Evolutionary conservation across 2,797 vertebrate genomes (phyloP).

Genomic region (Danio jaintianensis): DNA sequence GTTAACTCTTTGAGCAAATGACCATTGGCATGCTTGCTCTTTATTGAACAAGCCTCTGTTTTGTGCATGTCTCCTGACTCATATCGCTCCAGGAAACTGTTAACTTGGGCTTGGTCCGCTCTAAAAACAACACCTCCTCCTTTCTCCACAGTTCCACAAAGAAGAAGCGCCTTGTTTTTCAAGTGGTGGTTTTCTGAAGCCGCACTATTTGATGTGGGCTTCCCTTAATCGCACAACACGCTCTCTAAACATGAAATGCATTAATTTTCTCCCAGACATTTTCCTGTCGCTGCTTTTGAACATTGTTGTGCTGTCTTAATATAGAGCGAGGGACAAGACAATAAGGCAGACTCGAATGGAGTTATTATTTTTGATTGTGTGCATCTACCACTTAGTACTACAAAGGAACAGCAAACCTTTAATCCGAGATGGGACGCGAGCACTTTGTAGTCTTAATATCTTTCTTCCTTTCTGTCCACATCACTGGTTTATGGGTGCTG

Average conservation of each 20-base stretch:
- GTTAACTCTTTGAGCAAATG: slow-evolving; percentile 15
- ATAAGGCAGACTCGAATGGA: slow-evolving; percentile 73
- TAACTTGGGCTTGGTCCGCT: slow-evolving; percentile 69
- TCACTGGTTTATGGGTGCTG: slow-evolving; percentile 73
- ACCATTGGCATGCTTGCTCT: slow-evolving; percentile 13
- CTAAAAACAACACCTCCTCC: slow-evolving; percentile 73
- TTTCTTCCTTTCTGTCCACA: slow-evolving; percentile 77
- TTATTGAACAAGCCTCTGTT: slow-evolving; percentile 52
- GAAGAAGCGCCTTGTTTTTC: slow-evolving; percentile 79
- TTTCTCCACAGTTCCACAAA: slow-evolving; percentile 67
- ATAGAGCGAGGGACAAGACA: slow-evolving; percentile 72
- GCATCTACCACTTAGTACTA: slow-evolving; percentile 77
- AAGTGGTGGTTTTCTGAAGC: slow-evolving; percentile 78
- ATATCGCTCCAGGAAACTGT: slow-evolving; percentile 69
- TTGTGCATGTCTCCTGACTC: slow-evolving; percentile 70
- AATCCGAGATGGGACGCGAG: slow-evolving; percentile 75
- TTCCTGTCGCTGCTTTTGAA: slow-evolving; percentile 69
- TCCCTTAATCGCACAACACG: slow-evolving; percentile 82
- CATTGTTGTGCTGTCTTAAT: slow-evolving; percentile 72
- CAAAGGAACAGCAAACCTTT: slow-evolving; percentile 75
- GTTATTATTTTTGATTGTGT: slow-evolving; percentile 75
- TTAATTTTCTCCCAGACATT: slow-evolving; percentile 71
- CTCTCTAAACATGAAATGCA: slow-evolving; percentile 80
- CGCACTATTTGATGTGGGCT: slow-evolving; percentile 80
- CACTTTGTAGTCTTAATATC: slow-evolving; percentile 79